Evolutionary conservation across 1,140 invertebrate species (phyloP), one percentile per base, ranked within the genome.

Genomic region (Glossosoma conforme): DNA sequence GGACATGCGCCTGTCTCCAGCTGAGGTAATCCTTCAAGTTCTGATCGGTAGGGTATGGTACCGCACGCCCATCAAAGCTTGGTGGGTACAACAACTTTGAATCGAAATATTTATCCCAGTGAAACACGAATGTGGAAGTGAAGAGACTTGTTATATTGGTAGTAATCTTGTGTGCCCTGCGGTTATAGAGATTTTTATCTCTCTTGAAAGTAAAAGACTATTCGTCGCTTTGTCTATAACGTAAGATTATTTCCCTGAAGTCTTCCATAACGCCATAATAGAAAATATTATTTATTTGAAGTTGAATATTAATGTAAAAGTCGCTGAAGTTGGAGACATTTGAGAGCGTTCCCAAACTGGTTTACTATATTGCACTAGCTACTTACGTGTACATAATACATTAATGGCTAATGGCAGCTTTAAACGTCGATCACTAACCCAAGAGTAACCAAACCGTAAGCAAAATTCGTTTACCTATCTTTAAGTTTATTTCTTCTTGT

Each of bases 1-100:
- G 95, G 57, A 93, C 93, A 77, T 98, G 95, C 33, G 91, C 94
- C 72, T 98, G 95, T 56, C 95, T 77, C 96, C 96, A 98, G 63
- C 88, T 89, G 17, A 98, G 75, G 69, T 98, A 98, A 74, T 98
- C 93, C 46, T 85, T 78, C 15, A 98, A 69, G 72, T 92, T 93
- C 61, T 86, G 71, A 65, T 93, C 85, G 18, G 82, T 84, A 0
- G 95, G 94, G 76, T 98, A 98, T 1, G 95, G 69, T 18, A 98
- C 81, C 33, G 88, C 75, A 45, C 94, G 76, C 0, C 84, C 89
- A 75, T 98, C 95, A 75, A 98, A 98, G 5, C 83, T 76, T 15
- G 96, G 95, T 1, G 93, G 89, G 76, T 94, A 96, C 61, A 77
- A 63, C 19, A 95, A 68, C 56, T 78, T 69, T 49, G 72, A 72